Evolutionary conservation across 2,888 invertebrate species (phyloP).

Genomic region (Cyaniris semiargus): DNA sequence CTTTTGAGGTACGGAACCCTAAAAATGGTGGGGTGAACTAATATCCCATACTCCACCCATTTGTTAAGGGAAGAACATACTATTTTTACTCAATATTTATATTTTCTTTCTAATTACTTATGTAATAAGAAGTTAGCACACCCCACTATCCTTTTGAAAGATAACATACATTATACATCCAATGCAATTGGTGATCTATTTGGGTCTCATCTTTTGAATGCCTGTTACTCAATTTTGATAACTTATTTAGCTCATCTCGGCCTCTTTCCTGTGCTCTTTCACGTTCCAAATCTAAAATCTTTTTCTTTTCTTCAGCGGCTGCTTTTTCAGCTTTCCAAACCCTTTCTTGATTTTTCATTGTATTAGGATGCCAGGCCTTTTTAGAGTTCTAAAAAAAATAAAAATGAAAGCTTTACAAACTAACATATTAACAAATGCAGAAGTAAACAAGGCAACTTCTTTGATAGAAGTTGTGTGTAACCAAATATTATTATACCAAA

Average conservation of each 20-base stretch:
- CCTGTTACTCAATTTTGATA: conserved; percentile 77
- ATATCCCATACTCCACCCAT: no score
- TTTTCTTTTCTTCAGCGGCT: conserved; percentile 84
- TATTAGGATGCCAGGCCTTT: conserved; percentile 90
- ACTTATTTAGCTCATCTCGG: conserved; percentile 83
- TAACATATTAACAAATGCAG: not conserved
- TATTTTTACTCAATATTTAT: no score
- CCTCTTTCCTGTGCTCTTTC: conserved; percentile 85
- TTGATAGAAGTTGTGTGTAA: not conserved
- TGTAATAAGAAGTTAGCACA: not conserved
- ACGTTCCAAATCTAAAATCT: conserved; percentile 83
- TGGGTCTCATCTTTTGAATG: conserved; percentile 53
- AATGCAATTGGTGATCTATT: conserved; percentile 85
- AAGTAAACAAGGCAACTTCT: not conserved
- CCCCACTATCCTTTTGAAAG: not conserved
- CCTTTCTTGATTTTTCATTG: conserved; percentile 87
- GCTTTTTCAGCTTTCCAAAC: conserved; percentile 90
- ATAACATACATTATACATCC: conserved; percentile 90
- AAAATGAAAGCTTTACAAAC: not conserved
- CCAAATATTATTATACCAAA: not conserved
- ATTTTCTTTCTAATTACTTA: no score
- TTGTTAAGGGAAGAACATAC: no score
- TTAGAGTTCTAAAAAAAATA: conserved; percentile 82
- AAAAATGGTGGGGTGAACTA: no score
- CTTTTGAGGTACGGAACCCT: no score